Evolutionary conservation across 2,113 vertebrate genomes (phyloP).

Genomic region (Cinclus cinclus): DNA sequence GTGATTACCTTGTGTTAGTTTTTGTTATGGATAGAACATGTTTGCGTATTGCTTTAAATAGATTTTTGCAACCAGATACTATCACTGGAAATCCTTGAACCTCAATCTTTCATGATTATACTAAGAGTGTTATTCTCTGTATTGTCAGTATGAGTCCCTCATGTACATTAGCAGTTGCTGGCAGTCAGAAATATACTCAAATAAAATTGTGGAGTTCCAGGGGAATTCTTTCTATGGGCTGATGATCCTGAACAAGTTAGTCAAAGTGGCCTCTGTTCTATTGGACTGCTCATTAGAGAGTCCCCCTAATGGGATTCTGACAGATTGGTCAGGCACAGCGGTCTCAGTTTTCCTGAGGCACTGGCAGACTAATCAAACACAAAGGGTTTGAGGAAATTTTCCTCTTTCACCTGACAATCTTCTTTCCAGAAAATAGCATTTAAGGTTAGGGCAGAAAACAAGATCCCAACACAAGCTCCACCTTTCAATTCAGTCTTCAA

Average conservation of each 20-base stretch:
- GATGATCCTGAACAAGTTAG: not conserved
- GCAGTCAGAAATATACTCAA: not conserved
- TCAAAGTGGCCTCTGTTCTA: not conserved
- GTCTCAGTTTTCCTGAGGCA: not conserved
- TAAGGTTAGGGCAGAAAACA: not conserved
- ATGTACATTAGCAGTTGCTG: not conserved
- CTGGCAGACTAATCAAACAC: not conserved
- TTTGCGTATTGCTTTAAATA: not conserved
- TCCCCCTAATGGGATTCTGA: not conserved
- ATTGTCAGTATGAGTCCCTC: not conserved
- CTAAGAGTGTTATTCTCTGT: not conserved
- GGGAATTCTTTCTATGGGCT: not conserved
- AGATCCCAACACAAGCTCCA: not conserved
- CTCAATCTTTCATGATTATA: too few species aligned
- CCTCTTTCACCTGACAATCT: not conserved
- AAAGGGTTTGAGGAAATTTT: not conserved
- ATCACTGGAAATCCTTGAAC: accelerated
- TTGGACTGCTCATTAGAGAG: not conserved
- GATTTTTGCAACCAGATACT: not conserved
- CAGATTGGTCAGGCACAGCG: not conserved
- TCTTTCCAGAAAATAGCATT: not conserved
- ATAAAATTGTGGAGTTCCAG: not conserved
- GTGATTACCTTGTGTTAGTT: not conserved
- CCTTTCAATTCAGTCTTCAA: not conserved
- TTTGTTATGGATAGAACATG: not conserved